Percentiles rank a stretch among this genome's conserved stretches.
Evolutionary conservation across 2,797 vertebrate species (phyloP).

Genomic region (Menidia menidia): DNA sequence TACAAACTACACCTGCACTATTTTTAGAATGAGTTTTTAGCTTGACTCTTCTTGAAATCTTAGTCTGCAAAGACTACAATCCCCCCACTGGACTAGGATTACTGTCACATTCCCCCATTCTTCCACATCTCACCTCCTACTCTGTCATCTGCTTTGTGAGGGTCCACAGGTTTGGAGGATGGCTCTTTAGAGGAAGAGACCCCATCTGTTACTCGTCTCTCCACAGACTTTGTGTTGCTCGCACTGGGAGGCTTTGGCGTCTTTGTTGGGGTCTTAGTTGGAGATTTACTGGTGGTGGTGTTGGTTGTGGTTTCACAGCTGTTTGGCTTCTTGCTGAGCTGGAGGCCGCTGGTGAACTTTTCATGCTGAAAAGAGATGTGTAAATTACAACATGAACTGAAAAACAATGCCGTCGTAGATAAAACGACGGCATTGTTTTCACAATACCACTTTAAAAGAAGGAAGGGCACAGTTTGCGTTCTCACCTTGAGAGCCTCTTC

Average conservation of each 20-base stretch:
- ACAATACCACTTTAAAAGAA: not conserved
- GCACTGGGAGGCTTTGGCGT: slow-evolving; percentile 78
- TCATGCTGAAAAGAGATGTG: slow-evolving; percentile 88
- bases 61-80: no score
- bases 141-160: slow-evolving; percentile 89
- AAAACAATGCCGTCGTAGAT: not conserved
- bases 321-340: slow-evolving; percentile 91
- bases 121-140: slow-evolving; percentile 82
- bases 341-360: slow-evolving; percentile 97
- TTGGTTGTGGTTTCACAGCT: slow-evolving; percentile 78
- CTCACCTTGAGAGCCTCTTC: slow-evolving; percentile 97
- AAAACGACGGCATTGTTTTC: not conserved
- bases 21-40: no score
- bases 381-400: not conserved
- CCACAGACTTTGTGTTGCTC: slow-evolving; percentile 52
- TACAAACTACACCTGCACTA: not conserved
- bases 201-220: slow-evolving; percentile 65
- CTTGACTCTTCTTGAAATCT: no score
- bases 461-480: slow-evolving; percentile 21
- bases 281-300: slow-evolving; percentile 79
- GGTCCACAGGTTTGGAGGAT: slow-evolving; percentile 80
- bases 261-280: slow-evolving; percentile 78
- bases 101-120: not conserved
- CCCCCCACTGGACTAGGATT: not conserved
- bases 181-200: slow-evolving; percentile 59